These are phyloP conservation scores for Muraenolepis orangiensis DNA, from an alignment of 2,797 vertebrate genomes.

Conservation along the genomic window DNA sequence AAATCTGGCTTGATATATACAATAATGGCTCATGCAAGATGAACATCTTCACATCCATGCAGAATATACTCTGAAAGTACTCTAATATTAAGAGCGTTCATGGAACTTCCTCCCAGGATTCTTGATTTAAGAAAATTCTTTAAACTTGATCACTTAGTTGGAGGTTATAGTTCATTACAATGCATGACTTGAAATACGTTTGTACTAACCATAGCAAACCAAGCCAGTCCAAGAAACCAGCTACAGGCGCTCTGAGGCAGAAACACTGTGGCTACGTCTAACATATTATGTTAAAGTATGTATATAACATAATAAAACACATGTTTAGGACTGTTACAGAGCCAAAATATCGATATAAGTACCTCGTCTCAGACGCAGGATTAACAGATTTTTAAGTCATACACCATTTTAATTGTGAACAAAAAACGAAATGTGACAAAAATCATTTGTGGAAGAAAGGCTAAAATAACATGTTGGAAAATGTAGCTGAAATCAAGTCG, in stretches of 20 bases:
- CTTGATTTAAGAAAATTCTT: too few relatives aligned
- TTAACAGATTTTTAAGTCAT: not conserved
- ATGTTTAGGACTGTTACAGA: not conserved
- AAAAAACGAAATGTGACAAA: not conserved
- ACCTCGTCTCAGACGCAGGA: not conserved
- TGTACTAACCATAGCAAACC: too few relatives aligned
- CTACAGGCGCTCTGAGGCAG: too few relatives aligned
- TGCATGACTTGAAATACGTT: too few relatives aligned
- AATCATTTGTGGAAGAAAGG: not conserved
- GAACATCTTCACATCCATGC: not conserved
- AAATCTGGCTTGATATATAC: slow-evolving; percentile 13
- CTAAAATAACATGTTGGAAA: not conserved
- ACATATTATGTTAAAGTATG: not conserved
- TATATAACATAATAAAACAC: not conserved
- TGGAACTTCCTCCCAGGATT: too few relatives aligned
- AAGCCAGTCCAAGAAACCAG: too few relatives aligned
- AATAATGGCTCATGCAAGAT: not conserved
- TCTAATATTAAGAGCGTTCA: not conserved
- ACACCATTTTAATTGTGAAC: not conserved
- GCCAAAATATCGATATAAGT: not conserved
- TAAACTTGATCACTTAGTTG: too few relatives aligned
- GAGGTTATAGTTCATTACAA: too few relatives aligned
- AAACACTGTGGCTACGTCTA: too few relatives aligned
- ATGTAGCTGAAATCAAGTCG: not conserved
- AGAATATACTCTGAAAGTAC: not conserved